Evolutionary conservation across 2,113 vertebrate genomes (phyloP), one percentile per base, ranked within the genome.

Genomic region (Orientallactaga bullata): DNA sequence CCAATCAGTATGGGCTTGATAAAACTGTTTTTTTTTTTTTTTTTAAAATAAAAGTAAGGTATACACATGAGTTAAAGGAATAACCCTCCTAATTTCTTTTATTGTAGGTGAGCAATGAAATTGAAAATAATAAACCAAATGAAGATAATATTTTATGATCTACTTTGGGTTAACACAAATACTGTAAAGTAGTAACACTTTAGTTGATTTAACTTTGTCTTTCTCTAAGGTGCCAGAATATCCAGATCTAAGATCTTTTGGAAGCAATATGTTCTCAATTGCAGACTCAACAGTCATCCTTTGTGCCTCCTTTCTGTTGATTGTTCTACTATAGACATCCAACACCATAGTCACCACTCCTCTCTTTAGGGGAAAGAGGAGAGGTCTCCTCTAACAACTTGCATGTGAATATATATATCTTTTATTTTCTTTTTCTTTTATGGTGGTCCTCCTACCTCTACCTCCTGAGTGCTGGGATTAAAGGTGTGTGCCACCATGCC

Each of bases 151-250:
- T 77, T 83, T 82, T 73, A 60, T 28, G 39, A 61, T 61, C 47
- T 39, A 28, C 72, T 37, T 72, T 51, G 68, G 35, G 92, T 77
- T 72, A 47, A 42, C 18, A 60, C 0, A 17, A 79, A 21, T 28
- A 74, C 4, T 2, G 55, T 18, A 3, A 80, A 55, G 21, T 69
- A 83, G 47, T 42, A 39, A 23, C 18, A 86, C 4, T 32, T 6
- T 72, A 37, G 83, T 12, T 68, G 28, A 24, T 3, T 60, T 86
- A 76, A 42, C 6, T 11, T 11, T 60, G 13, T 2, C 20, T 84
- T 94, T 90, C 37, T 68, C 32, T 76, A 51, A 73, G 13, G 63
- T 85, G 79, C 85, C n/a, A 37, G 47, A 74, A 86, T 18, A 65
- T 42, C 11, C 7, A n/a, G 42, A 78, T 30, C 58, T 73, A 12